Conservation (phyloP, 2,888 invertebrate species). For the Quadroppia sp. region DNA sequence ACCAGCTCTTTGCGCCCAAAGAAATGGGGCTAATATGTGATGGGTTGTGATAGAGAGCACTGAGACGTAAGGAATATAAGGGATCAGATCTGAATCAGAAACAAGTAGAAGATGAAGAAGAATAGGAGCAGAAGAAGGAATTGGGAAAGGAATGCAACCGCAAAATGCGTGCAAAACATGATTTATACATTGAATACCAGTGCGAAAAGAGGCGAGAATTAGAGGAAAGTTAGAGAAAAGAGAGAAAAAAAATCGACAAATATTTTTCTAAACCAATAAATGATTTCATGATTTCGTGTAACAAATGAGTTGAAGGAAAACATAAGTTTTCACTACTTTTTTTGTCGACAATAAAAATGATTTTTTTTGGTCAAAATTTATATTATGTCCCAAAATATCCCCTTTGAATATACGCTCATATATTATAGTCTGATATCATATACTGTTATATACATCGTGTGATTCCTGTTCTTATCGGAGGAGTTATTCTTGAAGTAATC, state of each 20-base stretch:
- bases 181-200: slow-evolving; percentile 1
- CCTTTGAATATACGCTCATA: slow-evolving; percentile 2
- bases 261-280: neutral
- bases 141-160: neutral
- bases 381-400: neutral
- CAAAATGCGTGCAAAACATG: slow-evolving; percentile 13
- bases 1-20: neutral
- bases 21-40: slow-evolving; percentile 22
- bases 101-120: neutral
- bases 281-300: neutral
- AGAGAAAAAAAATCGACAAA: neutral
- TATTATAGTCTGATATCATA: neutral
- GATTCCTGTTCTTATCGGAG: neutral
- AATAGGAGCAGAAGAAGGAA: neutral
- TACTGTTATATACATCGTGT: neutral
- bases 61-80: slow-evolving; percentile 2
- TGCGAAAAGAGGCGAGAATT: neutral
- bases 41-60: slow-evolving; percentile 12
- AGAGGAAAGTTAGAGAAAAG: neutral
- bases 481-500: neutral
- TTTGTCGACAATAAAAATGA: neutral
- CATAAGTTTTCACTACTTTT: neutral
- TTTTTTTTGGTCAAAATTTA: neutral
- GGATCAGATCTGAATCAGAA: slow-evolving; percentile 8
- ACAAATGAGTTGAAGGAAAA: slow-evolving; percentile 16